Percentiles rank a stretch among this genome's conserved stretches.
These are phyloP conservation scores for Acanthosepion pharaonis DNA, from an alignment of 2,888 invertebrate genomes.

Conservation along the genomic window DNA sequence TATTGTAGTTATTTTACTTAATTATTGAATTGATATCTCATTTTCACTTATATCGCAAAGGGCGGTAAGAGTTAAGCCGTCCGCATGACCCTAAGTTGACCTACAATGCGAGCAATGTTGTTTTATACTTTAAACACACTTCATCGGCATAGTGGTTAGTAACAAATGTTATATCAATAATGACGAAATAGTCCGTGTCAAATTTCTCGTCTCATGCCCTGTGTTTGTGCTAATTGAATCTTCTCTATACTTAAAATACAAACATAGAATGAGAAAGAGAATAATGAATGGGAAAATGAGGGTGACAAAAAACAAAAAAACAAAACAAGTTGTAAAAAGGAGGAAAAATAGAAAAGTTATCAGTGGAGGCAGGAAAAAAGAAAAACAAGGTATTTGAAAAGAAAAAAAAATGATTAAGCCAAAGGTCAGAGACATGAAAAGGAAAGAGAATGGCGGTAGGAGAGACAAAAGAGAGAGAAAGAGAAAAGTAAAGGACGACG, in stretches of 20 bases:
- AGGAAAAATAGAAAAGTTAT: background rate
- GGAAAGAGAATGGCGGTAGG: too few species aligned
- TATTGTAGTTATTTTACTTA: background rate
- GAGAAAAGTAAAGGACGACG: background rate
- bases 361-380: too few species aligned
- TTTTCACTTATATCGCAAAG: background rate
- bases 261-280: background rate
- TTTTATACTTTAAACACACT: background rate
- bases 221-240: background rate
- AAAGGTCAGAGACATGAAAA: background rate
- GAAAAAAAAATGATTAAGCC: too few species aligned
- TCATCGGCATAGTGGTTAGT: background rate
- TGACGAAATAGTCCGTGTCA: background rate
- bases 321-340: background rate
- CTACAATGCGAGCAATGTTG: background rate
- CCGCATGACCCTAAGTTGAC: background rate
- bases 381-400: too few species aligned
- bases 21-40: background rate
- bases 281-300: background rate
- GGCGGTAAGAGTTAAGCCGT: background rate
- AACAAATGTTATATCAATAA: background rate
- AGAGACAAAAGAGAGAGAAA: background rate
- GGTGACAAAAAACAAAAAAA: background rate
- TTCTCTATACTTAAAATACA: background rate
- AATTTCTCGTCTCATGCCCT: background rate